Evolutionary conservation across 1,140 invertebrate species (phyloP).

Genomic region (Drosophila repleta): DNA sequence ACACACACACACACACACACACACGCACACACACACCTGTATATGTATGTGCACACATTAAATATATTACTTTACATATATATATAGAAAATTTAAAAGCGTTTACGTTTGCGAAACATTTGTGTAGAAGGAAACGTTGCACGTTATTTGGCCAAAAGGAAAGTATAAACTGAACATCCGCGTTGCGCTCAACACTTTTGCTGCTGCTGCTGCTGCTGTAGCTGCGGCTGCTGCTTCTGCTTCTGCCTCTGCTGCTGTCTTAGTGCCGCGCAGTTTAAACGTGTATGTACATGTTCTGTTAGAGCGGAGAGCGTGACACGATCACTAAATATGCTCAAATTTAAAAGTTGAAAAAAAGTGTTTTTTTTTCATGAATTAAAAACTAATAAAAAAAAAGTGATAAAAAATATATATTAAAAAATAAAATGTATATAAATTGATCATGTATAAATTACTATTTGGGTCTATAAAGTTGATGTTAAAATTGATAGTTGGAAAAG

Average conservation of each 20-base stretch:
- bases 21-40: conserved; percentile 10
- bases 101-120: conserved; percentile 39
- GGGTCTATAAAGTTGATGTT: too few species aligned
- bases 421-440: too few species aligned
- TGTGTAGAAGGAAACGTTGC: conserved; percentile 42
- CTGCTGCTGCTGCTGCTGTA: conserved; percentile 4
- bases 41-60: neutral
- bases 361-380: too few species aligned
- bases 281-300: conserved; percentile 1
- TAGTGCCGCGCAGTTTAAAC: conserved; percentile 2
- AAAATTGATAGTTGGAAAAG: too few species aligned
- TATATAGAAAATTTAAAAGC: conserved; percentile 23
- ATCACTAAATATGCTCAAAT: neutral
- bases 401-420: too few species aligned
- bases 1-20: neutral
- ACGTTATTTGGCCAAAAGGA: conserved; percentile 55
- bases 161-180: conserved; percentile 47
- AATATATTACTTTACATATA: conserved; percentile 8
- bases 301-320: neutral
- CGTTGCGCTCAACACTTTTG: conserved; percentile 39
- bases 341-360: too few species aligned
- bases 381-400: too few species aligned
- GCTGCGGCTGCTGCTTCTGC: conserved; percentile 5
- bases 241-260: neutral
- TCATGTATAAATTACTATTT: too few species aligned